Evolutionary conservation across 2,888 invertebrate genomes (phyloP).

Genomic region (Dryobota labecula): DNA sequence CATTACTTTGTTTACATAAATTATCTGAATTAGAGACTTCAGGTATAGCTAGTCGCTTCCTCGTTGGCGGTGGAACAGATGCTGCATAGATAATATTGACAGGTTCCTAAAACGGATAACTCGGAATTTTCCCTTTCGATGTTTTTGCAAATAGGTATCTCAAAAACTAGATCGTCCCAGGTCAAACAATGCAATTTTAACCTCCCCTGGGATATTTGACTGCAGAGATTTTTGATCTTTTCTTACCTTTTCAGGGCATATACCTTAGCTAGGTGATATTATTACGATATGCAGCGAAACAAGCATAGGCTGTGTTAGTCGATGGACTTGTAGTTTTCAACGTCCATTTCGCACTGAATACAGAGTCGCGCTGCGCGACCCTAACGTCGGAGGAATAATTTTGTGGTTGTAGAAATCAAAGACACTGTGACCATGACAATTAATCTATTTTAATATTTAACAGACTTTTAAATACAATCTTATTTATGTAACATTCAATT

Average conservation of each 20-base stretch:
- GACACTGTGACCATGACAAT: constrained; percentile 73
- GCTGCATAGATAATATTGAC: no score
- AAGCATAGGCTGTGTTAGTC: background rate
- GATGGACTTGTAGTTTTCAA: background rate
- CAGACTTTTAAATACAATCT: constrained; percentile 89
- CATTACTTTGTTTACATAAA: no score
- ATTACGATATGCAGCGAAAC: background rate
- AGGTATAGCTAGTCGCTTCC: no score
- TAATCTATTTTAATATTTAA: constrained; percentile 85
- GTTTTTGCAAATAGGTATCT: no score
- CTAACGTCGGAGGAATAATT: background rate
- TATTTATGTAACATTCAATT: constrained; percentile 84
- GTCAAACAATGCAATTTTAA: no score
- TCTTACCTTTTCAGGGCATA: background rate
- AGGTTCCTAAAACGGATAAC: no score
- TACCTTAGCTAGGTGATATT: background rate
- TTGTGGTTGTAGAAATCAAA: constrained; percentile 69
- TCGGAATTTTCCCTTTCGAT: no score
- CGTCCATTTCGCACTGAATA: background rate
- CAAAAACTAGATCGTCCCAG: no score
- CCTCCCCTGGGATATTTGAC: no score
- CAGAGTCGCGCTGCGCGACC: background rate
- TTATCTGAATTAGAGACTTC: no score
- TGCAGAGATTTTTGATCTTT: background rate
- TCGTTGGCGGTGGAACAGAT: no score